Conservation (phyloP, 1,140 invertebrate species). For the Drosophila tristis region DNA sequence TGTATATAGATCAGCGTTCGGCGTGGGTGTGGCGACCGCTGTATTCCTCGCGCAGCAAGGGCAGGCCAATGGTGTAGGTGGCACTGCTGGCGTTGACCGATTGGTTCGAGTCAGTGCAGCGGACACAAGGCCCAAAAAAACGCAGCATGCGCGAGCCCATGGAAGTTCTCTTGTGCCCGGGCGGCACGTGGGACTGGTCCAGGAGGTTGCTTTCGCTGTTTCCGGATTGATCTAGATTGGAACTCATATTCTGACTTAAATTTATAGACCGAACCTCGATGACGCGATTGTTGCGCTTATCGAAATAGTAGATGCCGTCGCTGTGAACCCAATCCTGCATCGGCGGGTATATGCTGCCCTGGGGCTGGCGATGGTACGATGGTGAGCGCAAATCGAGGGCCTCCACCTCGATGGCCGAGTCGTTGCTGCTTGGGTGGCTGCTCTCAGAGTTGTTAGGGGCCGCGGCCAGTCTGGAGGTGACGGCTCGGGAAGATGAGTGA, state of each 20-base stretch:
- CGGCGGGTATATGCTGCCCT: not conserved
- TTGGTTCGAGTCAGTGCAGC: conserved; percentile 48
- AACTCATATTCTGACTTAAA: not conserved
- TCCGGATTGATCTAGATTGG: not conserved
- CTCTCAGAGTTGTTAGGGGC: conserved; percentile 43
- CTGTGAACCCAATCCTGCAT: conserved; percentile 13
- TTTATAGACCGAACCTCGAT: conserved; percentile 29
- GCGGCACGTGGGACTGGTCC: conserved; percentile 6
- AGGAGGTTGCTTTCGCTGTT: conserved; percentile 11
- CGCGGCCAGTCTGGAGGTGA: conserved; percentile 25
- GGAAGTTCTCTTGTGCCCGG: conserved; percentile 12
- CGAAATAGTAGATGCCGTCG: conserved; percentile 44
- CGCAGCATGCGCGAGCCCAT: conserved; percentile 55
- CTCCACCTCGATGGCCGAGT: conserved; percentile 73
- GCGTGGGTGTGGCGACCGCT: not conserved
- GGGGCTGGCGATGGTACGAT: conserved; percentile 1
- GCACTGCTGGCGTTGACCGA: conserved; percentile 28
- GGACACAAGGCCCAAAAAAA: conserved; percentile 62
- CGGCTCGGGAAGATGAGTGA: conserved; percentile 9
- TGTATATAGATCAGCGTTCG: too few species aligned
- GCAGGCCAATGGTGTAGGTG: conserved; percentile 44
- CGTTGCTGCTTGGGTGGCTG: conserved; percentile 70
- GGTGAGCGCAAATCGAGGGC: conserved; percentile 44
- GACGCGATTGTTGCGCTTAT: conserved; percentile 48
- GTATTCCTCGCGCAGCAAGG: conserved; percentile 28